These are phyloP conservation scores for Schrankia costaestrigalis DNA, from an alignment of 2,888 invertebrate species.

Conservation along the genomic window DNA sequence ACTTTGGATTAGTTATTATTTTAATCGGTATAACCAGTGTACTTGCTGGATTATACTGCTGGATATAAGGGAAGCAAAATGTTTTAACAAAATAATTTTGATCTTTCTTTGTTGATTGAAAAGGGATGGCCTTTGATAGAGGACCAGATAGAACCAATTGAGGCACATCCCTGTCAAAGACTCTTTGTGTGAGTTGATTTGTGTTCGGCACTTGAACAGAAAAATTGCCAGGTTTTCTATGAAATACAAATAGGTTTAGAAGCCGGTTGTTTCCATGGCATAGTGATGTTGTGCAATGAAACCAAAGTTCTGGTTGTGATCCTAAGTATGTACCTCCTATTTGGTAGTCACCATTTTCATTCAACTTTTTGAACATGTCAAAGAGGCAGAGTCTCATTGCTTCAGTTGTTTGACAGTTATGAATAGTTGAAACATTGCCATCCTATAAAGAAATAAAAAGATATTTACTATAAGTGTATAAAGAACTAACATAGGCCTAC, in stretches of 20 bases:
- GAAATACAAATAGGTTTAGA: constrained; percentile 59
- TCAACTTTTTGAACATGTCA: constrained; percentile 44
- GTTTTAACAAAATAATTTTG: constrained; percentile 54
- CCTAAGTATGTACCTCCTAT: constrained; percentile 61
- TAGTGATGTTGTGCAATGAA: constrained; percentile 50
- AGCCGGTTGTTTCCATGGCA: constrained; percentile 50
- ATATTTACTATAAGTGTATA: too few species aligned
- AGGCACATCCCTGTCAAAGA: constrained; percentile 17
- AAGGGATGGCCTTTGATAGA: constrained; percentile 35
- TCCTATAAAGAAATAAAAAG: too few species aligned
- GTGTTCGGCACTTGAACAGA: constrained; percentile 46
- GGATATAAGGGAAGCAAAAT: constrained; percentile 45
- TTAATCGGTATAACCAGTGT: constrained; percentile 52
- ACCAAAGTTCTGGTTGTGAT: constrained; percentile 57
- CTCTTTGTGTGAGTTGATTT: constrained; percentile 25
- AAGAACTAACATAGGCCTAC: too few species aligned
- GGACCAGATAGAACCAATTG: constrained; percentile 25
- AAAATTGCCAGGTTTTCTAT: constrained; percentile 47
- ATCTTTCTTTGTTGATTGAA: constrained; percentile 41
- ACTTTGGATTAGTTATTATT: constrained; percentile 42
- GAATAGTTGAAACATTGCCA: constrained; percentile 47
- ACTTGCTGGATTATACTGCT: constrained; percentile 24
- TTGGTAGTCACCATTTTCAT: constrained; percentile 41
- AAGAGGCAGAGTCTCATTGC: constrained; percentile 50
- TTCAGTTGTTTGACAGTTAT: constrained; percentile 45